A percentile compares a stretch with the other conserved stretches of the same genome.
phyloP scores from a whole-genome alignment of 2,888 invertebrate genomes.

The Cheilosia soror region DNA sequence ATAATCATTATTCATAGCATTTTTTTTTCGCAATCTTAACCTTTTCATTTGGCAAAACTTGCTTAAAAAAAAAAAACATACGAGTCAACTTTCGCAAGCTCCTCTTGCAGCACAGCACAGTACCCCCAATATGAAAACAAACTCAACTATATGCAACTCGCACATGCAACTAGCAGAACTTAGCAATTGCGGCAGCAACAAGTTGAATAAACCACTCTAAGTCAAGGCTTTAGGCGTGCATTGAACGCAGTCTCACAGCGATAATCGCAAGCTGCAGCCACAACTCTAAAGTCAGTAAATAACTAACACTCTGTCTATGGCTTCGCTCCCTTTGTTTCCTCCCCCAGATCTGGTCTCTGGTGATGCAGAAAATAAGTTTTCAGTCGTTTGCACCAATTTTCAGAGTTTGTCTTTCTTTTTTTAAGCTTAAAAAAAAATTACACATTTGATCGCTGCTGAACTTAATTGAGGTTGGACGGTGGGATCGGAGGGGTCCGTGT shows the following conservation, averaged over 20 bases:
- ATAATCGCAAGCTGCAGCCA: conserved; percentile 3
- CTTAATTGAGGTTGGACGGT: conserved; percentile 44
- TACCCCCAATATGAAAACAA: conserved; percentile 40
- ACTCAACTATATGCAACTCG: conserved; percentile 6
- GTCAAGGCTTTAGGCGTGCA: conserved; percentile 72
- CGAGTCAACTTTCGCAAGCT: conserved; percentile 67
- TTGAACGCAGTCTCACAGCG: conserved; percentile 57
- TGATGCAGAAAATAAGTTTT: conserved; percentile 60
- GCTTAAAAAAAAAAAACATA: background rate
- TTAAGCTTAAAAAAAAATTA: background rate
- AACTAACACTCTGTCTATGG: conserved; percentile 39
- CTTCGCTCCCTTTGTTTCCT: background rate
- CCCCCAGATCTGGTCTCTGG: background rate
- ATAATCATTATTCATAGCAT: conserved; percentile 42
- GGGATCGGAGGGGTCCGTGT: background rate
- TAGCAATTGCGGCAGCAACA: conserved; percentile 60
- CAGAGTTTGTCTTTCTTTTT: conserved; percentile 12
- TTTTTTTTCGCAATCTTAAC: conserved; percentile 47
- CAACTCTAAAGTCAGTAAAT: background rate
- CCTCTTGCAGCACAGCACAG: conserved; percentile 46
- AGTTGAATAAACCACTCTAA: conserved; percentile 74
- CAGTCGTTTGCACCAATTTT: conserved; percentile 49
- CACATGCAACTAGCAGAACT: conserved; percentile 61
- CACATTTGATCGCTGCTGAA: conserved; percentile 57
- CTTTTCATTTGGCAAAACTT: conserved; percentile 57